Conservation (phyloP, 2,797 vertebrate species). For the Vespertilio murinus region DNA sequence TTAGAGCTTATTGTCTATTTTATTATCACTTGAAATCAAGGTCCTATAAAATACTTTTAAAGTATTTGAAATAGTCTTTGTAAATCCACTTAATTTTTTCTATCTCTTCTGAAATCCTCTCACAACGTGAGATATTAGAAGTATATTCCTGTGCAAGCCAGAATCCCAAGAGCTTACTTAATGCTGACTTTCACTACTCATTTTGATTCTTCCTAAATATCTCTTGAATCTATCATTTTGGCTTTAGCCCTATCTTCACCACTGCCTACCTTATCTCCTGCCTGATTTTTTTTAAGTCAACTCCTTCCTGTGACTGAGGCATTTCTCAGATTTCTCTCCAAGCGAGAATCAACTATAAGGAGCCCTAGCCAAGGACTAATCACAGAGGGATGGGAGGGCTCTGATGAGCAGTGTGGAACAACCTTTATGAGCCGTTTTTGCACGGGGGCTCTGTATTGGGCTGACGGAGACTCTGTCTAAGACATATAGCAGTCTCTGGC, state of each 20-base stretch:
- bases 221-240: neutral
- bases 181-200: neutral
- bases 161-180: neutral
- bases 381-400: neutral
- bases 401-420: neutral
- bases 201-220: neutral
- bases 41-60: neutral
- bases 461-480: neutral
- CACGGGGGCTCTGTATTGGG: neutral
- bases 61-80: slow-evolving; percentile 10
- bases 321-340: neutral
- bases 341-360: neutral
- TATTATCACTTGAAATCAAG: slow-evolving; percentile 28
- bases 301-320: neutral
- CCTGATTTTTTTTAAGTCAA: neutral
- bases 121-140: neutral
- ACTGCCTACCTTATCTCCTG: neutral
- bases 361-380: neutral
- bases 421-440: neutral
- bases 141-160: neutral
- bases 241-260: neutral
- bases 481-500: neutral
- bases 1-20: neutral
- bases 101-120: neutral
- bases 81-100: neutral